phyloP scores from a whole-genome alignment of 2,797 vertebrate genomes.

The Sternarchorhynchus goeldii region DNA sequence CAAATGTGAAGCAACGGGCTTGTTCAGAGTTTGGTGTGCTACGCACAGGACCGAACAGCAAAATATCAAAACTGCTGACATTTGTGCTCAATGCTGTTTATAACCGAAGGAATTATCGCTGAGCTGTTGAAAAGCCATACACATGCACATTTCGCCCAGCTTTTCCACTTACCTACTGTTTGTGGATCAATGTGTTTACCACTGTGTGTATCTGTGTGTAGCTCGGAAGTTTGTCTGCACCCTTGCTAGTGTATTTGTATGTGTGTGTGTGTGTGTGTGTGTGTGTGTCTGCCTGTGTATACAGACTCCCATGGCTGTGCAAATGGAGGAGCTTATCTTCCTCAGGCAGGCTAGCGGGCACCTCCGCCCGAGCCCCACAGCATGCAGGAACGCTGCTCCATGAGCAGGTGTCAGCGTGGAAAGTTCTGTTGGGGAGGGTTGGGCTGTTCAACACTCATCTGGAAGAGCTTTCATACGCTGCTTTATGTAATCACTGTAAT shows the following conservation, averaged over 20 bases:
- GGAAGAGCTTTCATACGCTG: not conserved
- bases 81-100: conserved; percentile 1
- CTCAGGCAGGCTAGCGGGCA: conserved; percentile 38
- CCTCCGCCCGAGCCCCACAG: conserved; percentile 38
- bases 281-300: conserved; percentile 33
- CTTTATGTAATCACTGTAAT: not conserved
- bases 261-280: conserved; percentile 16
- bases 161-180: conserved; percentile 1
- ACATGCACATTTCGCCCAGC: not conserved
- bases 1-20: not conserved
- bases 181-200: conserved; percentile 9
- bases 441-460: not conserved
- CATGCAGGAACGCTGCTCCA: conserved; percentile 20
- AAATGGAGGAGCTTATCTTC: conserved; percentile 50
- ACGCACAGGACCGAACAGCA: not conserved
- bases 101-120: conserved; percentile 3
- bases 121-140: not conserved
- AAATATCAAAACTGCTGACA: not conserved
- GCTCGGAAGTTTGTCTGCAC: conserved; percentile 30
- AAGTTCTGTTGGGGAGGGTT: conserved; percentile 22
- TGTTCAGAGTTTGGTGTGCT: not conserved
- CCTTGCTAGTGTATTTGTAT: conserved; percentile 18
- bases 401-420: conserved; percentile 29
- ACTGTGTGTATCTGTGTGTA: conserved; percentile 16
- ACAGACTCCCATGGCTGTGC: conserved; percentile 31